Conservation (phyloP, 2,113 vertebrate species). For the Pholis gunnellus region DNA sequence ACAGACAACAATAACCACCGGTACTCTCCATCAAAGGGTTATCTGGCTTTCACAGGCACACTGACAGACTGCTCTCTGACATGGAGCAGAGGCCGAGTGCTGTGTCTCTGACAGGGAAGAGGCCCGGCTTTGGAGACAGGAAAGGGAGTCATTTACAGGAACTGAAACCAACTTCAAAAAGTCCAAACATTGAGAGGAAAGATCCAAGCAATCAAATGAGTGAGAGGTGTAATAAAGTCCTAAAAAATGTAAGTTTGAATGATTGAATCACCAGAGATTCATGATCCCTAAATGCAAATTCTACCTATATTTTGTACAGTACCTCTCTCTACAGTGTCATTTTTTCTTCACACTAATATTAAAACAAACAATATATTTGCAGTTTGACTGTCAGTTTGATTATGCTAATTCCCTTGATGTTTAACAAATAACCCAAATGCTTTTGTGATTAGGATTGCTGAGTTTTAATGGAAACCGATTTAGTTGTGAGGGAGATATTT, state of each 20-base stretch:
- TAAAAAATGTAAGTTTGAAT: slow-evolving; percentile 17
- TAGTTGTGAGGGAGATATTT: slow-evolving; percentile 21
- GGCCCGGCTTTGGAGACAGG: slow-evolving; percentile 45
- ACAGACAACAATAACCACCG: slow-evolving; percentile 82
- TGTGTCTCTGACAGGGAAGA: slow-evolving; percentile 65
- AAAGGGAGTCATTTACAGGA: slow-evolving; percentile 53
- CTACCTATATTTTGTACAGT: not conserved
- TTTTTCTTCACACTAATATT: slow-evolving; percentile 20
- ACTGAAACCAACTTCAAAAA: slow-evolving; percentile 34
- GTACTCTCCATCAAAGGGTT: slow-evolving; percentile 84
- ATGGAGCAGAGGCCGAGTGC: slow-evolving; percentile 73
- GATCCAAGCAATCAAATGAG: slow-evolving; percentile 12
- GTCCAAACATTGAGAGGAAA: slow-evolving; percentile 33
- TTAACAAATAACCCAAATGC: slow-evolving; percentile 18
- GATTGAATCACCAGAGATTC: not conserved
- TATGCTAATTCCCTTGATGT: slow-evolving; percentile 15
- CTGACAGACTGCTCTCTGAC: slow-evolving; percentile 78
- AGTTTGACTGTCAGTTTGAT: slow-evolving; percentile 20
- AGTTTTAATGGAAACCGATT: slow-evolving; percentile 44
- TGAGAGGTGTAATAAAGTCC: slow-evolving; percentile 3
- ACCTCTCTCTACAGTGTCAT: not conserved
- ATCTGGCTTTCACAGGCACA: slow-evolving; percentile 83
- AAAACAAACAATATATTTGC: slow-evolving; percentile 23
- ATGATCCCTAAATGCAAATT: not conserved
- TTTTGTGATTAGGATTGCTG: slow-evolving; percentile 20